Base-by-base conservation (phyloP, 2,797 vertebrate genomes). In the Cynopterus sphinx region DNA sequence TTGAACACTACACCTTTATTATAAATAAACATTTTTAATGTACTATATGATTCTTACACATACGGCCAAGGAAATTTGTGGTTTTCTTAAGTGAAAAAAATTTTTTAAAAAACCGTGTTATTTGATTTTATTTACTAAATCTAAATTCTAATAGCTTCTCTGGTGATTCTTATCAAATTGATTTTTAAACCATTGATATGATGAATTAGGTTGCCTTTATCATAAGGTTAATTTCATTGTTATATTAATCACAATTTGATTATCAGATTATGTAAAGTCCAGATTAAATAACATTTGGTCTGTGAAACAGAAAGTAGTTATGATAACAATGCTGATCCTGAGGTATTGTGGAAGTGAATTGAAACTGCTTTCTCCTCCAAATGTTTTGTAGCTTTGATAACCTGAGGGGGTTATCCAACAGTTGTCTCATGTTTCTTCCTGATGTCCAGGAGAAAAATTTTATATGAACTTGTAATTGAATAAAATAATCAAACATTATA, bases 341-440 rank as follows among this genome's bases (percentile, higher is more conserved):
- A 70, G 26, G 21, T 49, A 6, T 36, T 36, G 16, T 81, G 21
- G 36, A 67, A 53, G 12, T 61, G 28, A 59, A 68, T 26, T 33
- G 59, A 92, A 82, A 75, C 24, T n/a, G 33, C 31, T 90, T 96
- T 89, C 53, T 78, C 26, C 36, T 21, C 51, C 15, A 73, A 1
- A 57, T 83, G 26, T 74, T 86, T 53, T 92, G 6, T 89, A 75
- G 6, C 21, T 26, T 33, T 94, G 21, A 41, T 90, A 81, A 75
- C 10, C 33, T 41, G 36, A 79, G 41, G n/a, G 3, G n/a, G 3
- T 61, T 87, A 77, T 33, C 10, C 9, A 74, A 9, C 22, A 73
- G 28, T 63, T 49, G 8, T 96, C 65, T 84, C 46, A 59, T n/a
- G 91, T 59, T 85, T 89, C 43, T 81, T 91, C 43, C 71, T 93